A percentile compares a stretch with the other conserved stretches of the same genome.
phyloP scores from a whole-genome alignment of 1,140 invertebrate genomes.

The Leptoteleia sp. region DNA sequence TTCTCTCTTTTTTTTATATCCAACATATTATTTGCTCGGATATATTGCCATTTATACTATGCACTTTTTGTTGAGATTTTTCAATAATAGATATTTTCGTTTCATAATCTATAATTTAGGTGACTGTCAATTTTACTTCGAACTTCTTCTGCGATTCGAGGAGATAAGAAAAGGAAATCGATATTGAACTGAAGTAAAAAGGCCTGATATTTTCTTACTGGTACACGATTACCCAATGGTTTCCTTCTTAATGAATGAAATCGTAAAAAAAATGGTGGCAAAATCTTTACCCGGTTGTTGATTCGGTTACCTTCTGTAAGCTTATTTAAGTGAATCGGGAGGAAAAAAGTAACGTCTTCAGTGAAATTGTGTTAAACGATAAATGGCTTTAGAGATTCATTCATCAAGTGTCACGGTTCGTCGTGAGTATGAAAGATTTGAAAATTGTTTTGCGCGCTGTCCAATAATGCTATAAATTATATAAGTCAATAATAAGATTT shows the following conservation, averaged over 20 bases:
- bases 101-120: constrained; percentile 63
- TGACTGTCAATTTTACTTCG: neutral
- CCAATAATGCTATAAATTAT: neutral
- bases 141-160: too few relatives aligned
- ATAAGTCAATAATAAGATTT: neutral
- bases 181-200: too few relatives aligned
- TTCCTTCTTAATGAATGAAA: too few relatives aligned
- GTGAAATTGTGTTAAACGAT: constrained; percentile 7
- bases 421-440: neutral
- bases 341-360: neutral
- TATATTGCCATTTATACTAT: constrained; percentile 49
- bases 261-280: neutral
- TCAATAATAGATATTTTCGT: constrained; percentile 68
- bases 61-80: constrained; percentile 44
- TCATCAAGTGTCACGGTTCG: constrained; percentile 11
- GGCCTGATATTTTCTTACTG: too few relatives aligned
- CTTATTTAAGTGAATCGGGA: constrained; percentile 1
- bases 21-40: constrained; percentile 29
- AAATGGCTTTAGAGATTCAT: constrained; percentile 7
- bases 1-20: constrained; percentile 2
- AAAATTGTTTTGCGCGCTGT: constrained; percentile 3
- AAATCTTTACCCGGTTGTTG: neutral
- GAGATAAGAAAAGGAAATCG: too few relatives aligned
- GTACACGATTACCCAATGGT: too few relatives aligned
- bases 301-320: neutral